Evolutionary conservation across 2,888 invertebrate species (phyloP), one percentile per base, ranked within the genome.

Genomic region (Pediacus dermestoides): DNA sequence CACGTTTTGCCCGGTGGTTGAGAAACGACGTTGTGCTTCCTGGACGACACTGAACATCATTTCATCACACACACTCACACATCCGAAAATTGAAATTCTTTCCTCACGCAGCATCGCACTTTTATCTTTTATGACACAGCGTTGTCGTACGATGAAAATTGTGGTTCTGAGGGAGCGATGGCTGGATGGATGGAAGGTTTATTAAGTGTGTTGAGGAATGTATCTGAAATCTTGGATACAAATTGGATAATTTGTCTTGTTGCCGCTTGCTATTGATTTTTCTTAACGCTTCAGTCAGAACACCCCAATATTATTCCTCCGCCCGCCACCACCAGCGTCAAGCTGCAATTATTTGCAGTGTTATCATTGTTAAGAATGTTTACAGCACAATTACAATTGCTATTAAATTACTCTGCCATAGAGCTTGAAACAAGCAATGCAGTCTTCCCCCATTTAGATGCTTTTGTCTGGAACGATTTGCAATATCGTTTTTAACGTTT

Each of bases 171-270:
- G n/a, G n/a, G n/a, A n/a, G n/a, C n/a, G n/a, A 2, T 23, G 7
- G 3, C 25, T 4, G 12, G n/a, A n/a, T n/a, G n/a, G n/a, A n/a
- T 18, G 21, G 6, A 7, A 37, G 52, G 52, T 61, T 60, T 61
- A 62, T 62, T 60, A 60, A 62, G 58, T 58, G n/a, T n/a, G 58
- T 53, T 51, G 48, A 39, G 48, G 57, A 57, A 61, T 57, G 53
- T 61, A 58, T 60, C 55, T 52, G 53, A 58, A 53, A 58, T 56
- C 56, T 51, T 42, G 55, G 50, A 58, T 60, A 61, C 60, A 62
- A 62, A 63, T 64, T 61, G 61, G 57, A 58, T 58, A 58, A 63
- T 64, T 63, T 62, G 58, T 63, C 63, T 57, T 57, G 51, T 43
- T 44, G 46, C 45, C 47, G 46, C 47, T 39, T 42, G 34, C 42